These are phyloP conservation scores for Endomychus coccineus DNA, from an alignment of 2,888 invertebrate genomes.

Conservation along the genomic window DNA sequence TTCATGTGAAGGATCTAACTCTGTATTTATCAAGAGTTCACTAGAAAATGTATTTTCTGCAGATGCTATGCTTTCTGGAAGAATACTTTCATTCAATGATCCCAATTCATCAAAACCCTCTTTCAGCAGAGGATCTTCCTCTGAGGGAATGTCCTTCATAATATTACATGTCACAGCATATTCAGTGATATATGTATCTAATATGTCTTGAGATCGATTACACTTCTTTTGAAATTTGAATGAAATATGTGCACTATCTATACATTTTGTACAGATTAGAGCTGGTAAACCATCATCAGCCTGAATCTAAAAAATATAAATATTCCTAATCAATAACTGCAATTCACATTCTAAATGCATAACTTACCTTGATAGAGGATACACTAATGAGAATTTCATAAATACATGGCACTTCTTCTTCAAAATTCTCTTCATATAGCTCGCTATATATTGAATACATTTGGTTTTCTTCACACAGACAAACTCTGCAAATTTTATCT, in stretches of 20 bases:
- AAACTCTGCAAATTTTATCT: slow-evolving; percentile 28
- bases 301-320: slow-evolving; percentile 27
- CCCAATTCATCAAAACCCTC: too few relatives aligned
- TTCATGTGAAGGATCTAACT: too few relatives aligned
- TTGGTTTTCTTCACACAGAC: slow-evolving; percentile 28
- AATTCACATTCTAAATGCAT: not conserved
- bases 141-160: too few relatives aligned
- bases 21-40: too few relatives aligned
- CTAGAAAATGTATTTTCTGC: too few relatives aligned
- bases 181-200: slow-evolving; percentile 25
- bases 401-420: slow-evolving; percentile 23
- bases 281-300: slow-evolving; percentile 28
- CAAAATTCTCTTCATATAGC: slow-evolving; percentile 24
- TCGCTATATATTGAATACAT: slow-evolving; percentile 30
- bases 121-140: too few relatives aligned
- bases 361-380: slow-evolving; percentile 29
- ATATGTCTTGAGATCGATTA: slow-evolving; percentile 28
- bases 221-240: slow-evolving; percentile 31
- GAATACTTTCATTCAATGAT: too few relatives aligned
- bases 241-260: slow-evolving; percentile 26
- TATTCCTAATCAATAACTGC: not conserved
- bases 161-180: too few relatives aligned
- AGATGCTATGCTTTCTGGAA: too few relatives aligned
- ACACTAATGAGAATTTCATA: slow-evolving; percentile 30
- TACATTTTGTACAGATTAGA: slow-evolving; percentile 28